Conservation (phyloP, 2,797 vertebrate genomes). For the Syngnathus acus region DNA sequence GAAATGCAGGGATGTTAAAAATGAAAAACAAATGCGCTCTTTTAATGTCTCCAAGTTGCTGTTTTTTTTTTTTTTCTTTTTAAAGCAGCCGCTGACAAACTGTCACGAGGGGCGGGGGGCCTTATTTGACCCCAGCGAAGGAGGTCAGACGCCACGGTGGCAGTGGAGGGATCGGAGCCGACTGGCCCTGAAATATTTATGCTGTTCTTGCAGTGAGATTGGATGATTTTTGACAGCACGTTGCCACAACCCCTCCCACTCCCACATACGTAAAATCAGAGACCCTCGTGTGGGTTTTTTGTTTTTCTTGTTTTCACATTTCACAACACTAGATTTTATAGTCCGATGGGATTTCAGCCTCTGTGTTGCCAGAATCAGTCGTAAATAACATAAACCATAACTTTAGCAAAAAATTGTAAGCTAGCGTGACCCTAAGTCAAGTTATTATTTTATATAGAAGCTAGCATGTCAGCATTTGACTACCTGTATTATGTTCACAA, state of each 20-base stretch:
- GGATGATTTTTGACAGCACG: constrained; percentile 49
- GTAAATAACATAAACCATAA: no score
- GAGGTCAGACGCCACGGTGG: constrained; percentile 33
- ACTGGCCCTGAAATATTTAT: constrained; percentile 55
- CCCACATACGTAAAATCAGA: neutral
- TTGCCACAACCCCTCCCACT: constrained; percentile 17
- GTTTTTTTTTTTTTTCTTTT: constrained; percentile 20
- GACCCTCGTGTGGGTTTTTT: neutral
- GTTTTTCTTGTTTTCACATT: neutral
- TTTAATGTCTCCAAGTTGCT: constrained; percentile 26
- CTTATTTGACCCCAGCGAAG: constrained; percentile 43
- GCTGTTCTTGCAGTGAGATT: constrained; percentile 42
- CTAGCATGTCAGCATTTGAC: no score
- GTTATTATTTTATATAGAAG: no score
- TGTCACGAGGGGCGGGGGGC: constrained; percentile 32
- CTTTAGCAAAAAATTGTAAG: no score
- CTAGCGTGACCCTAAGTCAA: no score
- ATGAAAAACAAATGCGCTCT: constrained; percentile 23
- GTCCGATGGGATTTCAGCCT: neutral
- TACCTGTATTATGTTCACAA: no score
- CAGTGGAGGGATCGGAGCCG: constrained; percentile 27
- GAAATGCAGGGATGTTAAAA: constrained; percentile 17
- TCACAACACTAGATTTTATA: neutral
- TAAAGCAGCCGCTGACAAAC: constrained; percentile 20
- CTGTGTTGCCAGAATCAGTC: neutral